A percentile compares a stretch with the other conserved stretches of the same genome.
These are phyloP conservation scores for Meloidogyne hapla DNA, from an alignment of 1,140 invertebrate species.

Conservation along the genomic window DNA sequence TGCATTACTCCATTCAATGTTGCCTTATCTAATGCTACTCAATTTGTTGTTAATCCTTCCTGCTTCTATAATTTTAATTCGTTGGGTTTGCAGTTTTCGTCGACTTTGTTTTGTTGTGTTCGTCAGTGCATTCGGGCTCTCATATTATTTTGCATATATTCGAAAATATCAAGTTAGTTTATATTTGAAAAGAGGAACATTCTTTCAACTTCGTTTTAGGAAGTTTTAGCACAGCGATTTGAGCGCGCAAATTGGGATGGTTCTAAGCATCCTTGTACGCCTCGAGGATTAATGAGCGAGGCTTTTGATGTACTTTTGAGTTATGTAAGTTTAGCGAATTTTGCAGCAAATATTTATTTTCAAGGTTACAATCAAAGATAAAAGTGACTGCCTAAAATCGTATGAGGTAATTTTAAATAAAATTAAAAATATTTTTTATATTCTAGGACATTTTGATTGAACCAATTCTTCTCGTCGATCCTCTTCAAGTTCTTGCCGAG, in stretches of 20 bases:
- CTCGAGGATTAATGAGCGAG: constrained; percentile 39
- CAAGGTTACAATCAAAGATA: constrained; percentile 41
- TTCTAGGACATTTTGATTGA: constrained; percentile 45
- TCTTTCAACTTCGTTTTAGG: constrained; percentile 20
- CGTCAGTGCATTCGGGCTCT: constrained; percentile 36
- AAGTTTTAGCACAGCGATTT: constrained; percentile 46
- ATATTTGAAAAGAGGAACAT: constrained; percentile 16
- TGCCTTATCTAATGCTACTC: constrained; percentile 42
- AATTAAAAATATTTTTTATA: constrained; percentile 1
- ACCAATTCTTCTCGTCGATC: constrained; percentile 45
- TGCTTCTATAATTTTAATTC: constrained; percentile 37
- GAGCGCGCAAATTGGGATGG: constrained; percentile 18
- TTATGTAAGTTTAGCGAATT: constrained; percentile 25
- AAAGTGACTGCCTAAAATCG: constrained; percentile 43
- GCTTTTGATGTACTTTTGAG: constrained; percentile 48
- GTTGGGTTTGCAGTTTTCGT: constrained; percentile 16
- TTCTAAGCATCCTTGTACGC: constrained; percentile 27
- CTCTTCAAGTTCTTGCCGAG: constrained; percentile 46
- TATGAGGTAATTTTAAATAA: constrained; percentile 43
- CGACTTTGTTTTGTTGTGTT: constrained; percentile 36
- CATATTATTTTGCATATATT: constrained; percentile 47
- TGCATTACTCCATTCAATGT: constrained; percentile 13
- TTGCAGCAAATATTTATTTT: not conserved
- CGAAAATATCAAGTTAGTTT: constrained; percentile 47
- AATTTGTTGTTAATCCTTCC: constrained; percentile 39